A percentile compares a stretch with the other conserved stretches of the same genome.
phyloP scores from a whole-genome alignment of 1,140 invertebrate species.

The Saccostrea glomerata region DNA sequence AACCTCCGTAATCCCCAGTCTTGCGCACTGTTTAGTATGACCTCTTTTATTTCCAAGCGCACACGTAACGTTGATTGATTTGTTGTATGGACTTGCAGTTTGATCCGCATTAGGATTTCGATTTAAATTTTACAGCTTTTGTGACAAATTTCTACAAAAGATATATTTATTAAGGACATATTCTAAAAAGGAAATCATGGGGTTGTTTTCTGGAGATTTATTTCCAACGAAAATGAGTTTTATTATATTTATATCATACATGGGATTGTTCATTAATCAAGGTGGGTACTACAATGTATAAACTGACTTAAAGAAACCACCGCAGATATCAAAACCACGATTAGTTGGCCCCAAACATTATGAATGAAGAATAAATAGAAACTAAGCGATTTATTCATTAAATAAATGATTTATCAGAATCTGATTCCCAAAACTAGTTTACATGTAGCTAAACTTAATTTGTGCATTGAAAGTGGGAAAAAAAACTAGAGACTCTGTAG shows the following conservation, averaged over 20 bases:
- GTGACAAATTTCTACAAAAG: too few species aligned
- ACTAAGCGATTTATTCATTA: background rate
- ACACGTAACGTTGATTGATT: background rate
- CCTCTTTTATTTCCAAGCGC: background rate
- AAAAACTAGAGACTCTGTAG: background rate
- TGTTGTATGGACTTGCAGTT: constrained; percentile 23
- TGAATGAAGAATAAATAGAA: too few species aligned
- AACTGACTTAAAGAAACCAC: too few species aligned
- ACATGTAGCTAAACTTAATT: background rate
- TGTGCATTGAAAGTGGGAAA: background rate
- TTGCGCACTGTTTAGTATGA: too few species aligned
- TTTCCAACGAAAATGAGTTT: constrained; percentile 90
- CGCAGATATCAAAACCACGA: too few species aligned
- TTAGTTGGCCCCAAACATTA: too few species aligned
- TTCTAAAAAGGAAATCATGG: constrained; percentile 55
- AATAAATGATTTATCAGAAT: background rate
- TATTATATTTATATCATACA: constrained; percentile 90
- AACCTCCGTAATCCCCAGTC: too few species aligned
- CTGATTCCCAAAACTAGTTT: too few species aligned
- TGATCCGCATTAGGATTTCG: background rate
- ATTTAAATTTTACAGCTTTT: background rate
- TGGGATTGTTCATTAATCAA: constrained; percentile 90
- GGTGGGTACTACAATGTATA: constrained; percentile 80
- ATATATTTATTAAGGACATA: background rate
- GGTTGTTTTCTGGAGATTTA: constrained; percentile 81